Percentiles rank a stretch among this genome's conserved stretches.
These are phyloP conservation scores for Eleginops maclovinus DNA, from an alignment of 2,113 vertebrate species.

Conservation along the genomic window DNA sequence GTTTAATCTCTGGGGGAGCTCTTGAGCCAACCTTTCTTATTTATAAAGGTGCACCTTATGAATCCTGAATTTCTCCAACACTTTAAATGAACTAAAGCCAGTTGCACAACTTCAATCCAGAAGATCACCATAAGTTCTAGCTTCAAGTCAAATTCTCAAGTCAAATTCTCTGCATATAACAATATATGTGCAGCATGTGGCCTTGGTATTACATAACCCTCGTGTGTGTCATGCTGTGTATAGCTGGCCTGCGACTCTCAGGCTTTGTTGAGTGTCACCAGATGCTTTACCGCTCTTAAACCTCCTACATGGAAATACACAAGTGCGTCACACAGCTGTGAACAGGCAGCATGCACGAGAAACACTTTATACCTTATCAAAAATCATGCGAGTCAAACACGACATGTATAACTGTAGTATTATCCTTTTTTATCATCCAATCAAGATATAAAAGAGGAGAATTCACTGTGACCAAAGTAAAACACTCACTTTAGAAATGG, in stretches of 20 bases:
- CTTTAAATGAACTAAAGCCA: neutral
- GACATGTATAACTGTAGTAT: neutral
- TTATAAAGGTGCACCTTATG: neutral
- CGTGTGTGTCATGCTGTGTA: slow-evolving; percentile 14
- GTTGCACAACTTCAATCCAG: neutral
- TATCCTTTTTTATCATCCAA: neutral
- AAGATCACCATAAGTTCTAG: neutral
- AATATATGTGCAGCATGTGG: slow-evolving; percentile 8
- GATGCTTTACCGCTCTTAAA: slow-evolving; percentile 21
- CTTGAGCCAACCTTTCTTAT: neutral
- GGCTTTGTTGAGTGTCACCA: slow-evolving; percentile 39
- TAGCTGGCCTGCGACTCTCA: slow-evolving; percentile 23
- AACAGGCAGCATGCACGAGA: neutral
- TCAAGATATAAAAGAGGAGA: neutral
- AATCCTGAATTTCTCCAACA: neutral
- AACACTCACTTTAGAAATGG: neutral
- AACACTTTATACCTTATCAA: slow-evolving; percentile 13
- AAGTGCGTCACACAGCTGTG: slow-evolving; percentile 6
- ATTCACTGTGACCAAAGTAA: neutral
- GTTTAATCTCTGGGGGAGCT: neutral
- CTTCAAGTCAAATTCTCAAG: neutral
- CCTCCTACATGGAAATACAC: slow-evolving; percentile 27
- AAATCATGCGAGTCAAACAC: slow-evolving; percentile 14
- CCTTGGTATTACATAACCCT: slow-evolving; percentile 39
- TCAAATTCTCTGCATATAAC: slow-evolving; percentile 5